Evolutionary conservation across 1,140 invertebrate species (phyloP).

Genomic region (Acromyrmex charruanus): DNA sequence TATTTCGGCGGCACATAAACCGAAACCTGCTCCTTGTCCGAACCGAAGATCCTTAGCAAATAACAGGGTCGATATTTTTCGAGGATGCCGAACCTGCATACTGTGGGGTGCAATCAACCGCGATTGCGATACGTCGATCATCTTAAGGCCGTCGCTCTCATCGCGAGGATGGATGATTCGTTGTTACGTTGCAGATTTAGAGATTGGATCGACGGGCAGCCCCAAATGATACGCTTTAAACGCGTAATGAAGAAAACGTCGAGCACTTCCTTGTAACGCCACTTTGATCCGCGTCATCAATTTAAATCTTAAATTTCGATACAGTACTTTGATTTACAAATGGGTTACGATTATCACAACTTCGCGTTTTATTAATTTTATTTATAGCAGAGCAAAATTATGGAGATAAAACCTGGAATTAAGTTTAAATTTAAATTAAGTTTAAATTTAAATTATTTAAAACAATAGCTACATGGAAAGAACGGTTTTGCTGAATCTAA

Average conservation of each 20-base stretch:
- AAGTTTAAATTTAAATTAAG: background rate
- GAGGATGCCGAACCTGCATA: conserved; percentile 16
- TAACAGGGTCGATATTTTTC: conserved; percentile 58
- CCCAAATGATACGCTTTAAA: conserved; percentile 60
- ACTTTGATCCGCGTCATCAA: background rate
- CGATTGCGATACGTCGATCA: conserved; percentile 61
- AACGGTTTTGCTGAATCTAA: no score
- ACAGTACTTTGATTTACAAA: background rate
- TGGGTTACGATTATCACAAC: background rate
- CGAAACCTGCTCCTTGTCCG: background rate
- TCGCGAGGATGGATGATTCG: conserved; percentile 53
- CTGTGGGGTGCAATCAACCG: conserved; percentile 53
- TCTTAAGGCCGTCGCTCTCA: conserved; percentile 33
- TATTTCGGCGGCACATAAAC: background rate
- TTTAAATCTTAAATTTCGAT: conserved; percentile 18
- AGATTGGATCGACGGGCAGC: conserved; percentile 18
- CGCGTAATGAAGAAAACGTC: conserved; percentile 46
- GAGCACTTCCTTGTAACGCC: conserved; percentile 10
- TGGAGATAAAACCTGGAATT: conserved; percentile 7
- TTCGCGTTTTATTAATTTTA: background rate
- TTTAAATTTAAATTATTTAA: background rate
- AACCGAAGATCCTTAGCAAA: conserved; percentile 39
- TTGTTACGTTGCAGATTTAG: conserved; percentile 55
- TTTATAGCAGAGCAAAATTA: background rate
- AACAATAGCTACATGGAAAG: background rate